Conservation (phyloP, 2,888 invertebrate genomes). For the Tuta absoluta region DNA sequence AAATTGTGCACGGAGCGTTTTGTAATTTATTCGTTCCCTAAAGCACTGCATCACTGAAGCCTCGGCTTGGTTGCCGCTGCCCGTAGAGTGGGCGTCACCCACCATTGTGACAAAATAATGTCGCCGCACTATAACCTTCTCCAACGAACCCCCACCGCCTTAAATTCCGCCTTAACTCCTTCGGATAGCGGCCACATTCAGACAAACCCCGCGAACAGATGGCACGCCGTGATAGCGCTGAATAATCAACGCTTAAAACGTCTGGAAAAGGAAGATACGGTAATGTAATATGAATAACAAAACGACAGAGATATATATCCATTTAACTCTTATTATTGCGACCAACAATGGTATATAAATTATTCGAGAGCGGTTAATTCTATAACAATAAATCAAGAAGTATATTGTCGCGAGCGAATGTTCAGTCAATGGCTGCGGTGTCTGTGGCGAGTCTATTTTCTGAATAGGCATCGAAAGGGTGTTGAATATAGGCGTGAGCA, state of each 20-base stretch:
- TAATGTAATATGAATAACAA: conserved; percentile 81
- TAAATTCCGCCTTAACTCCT: conserved; percentile 55
- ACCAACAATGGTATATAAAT: conserved; percentile 71
- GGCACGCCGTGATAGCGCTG: conserved; percentile 74
- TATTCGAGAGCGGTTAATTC: conserved; percentile 53
- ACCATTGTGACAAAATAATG: conserved; percentile 81
- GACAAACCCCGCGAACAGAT: conserved; percentile 58
- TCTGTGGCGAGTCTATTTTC: conserved; percentile 28
- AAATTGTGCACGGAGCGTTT: conserved; percentile 58
- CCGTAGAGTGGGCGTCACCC: conserved; percentile 75
- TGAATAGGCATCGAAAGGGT: conserved; percentile 22
- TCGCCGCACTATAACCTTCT: conserved; percentile 73
- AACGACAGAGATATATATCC: conserved; percentile 77
- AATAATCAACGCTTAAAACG: conserved; percentile 82
- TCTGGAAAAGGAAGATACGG: conserved; percentile 81
- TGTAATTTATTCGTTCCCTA: conserved; percentile 78
- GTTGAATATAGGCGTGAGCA: not conserved
- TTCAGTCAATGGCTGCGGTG: conserved; percentile 30
- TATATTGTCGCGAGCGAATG: conserved; percentile 34
- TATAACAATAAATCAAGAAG: conserved; percentile 50
- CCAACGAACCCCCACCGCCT: conserved; percentile 37
- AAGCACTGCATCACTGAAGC: conserved; percentile 79
- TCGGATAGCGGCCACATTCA: conserved; percentile 49
- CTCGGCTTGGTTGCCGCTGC: conserved; percentile 66
- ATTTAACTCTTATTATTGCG: conserved; percentile 76